Base-by-base conservation (phyloP, 64 coral and sea anemone genomes). In the Pocillopora damicornis region DNA sequence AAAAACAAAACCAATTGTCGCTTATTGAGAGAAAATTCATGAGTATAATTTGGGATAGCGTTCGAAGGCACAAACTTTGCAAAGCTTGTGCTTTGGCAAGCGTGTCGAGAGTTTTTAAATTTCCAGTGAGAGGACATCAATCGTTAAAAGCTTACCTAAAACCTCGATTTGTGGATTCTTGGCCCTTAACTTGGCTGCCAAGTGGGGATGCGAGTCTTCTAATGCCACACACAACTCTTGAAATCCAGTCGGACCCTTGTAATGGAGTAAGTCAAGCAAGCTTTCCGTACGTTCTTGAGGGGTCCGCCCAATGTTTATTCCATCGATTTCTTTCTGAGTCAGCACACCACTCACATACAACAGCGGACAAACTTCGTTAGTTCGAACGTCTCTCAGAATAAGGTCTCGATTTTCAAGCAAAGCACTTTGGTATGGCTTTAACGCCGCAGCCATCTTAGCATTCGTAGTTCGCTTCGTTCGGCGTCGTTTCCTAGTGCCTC, bases 301-400 rank as follows among this genome's bases (percentile, higher is more conserved):
- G 1, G 91, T 90, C 18, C 91, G 84, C 59, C 94, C 94, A n/a
- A 96, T 83, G 66, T 96, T 88, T 82, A 96, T 96, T 18, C 92
- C 85, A 87, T 96, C 94, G 85, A 96, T 93, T 87, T 96, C 94
- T 20, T 90, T 96, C 38, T 93, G 88, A 72, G 75, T 96, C 15
- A 96, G 71, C 16, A 93, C 94, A 26, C 87, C 88, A 11, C 82
- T 89, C 45, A 93, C 62, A 60, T 89, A 93, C 77, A 96, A 51
- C 68, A 96, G 61, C 30, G 91, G 91, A 66, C 92, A 85, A 57
- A 96, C 83, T 61, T 90, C 81, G 30, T 96, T 91, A 61, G 94
- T 90, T 35, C 77, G 79, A 30, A 96, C 73, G 76, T 96, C 94
- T 35, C 75, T 88, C 34, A 96, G 88, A 15, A 96, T 77, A 78